Base-by-base conservation (phyloP, 2,113 vertebrate species). In the Junco hyemalis region DNA sequence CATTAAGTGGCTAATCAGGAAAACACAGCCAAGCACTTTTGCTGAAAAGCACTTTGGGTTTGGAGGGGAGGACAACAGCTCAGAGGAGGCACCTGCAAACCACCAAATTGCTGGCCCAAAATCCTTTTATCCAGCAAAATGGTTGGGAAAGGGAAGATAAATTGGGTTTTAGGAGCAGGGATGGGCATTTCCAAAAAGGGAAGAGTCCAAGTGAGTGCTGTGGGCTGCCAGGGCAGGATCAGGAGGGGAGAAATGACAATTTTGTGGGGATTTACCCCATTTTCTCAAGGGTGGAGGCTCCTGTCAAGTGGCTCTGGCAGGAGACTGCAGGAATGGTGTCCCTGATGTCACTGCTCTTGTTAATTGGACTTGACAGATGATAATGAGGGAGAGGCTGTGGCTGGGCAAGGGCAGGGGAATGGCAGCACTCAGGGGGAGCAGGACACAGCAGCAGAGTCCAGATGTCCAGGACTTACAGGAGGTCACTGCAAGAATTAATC, bases 311-410 rank as follows among this genome's bases (percentile, higher is more conserved):
- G 14, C 15, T 81, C 18, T 72, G 8, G 9, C 29, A 24, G 82
- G 79, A 80, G 42, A 19, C 61, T 45, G 36, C 40, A 63, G 76
- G 84, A 95, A 38, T 78, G 9, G 12, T 61, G 63, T 82, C 83
- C 90, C 82, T 65, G 50, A 26, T 86, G 85, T 87, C 91, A 18
- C 45, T 53, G 71, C 47, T 2, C 35, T 17, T n/a, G 68, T 86
- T 93, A 96, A 94, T 96, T 96, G 74, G 76, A 35, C 35, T 59
- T 94, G 93, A 90, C 95, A 86, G 85, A 76, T 90, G 92, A 50
- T 86, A 88, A 93, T 70, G 92, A 96, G 29, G 90, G 70, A 59
- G 79, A 85, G 66, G 59, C 82, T 88, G 66, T 60, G 76, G 44
- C 79, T 26, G 50, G 70, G 90, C 82, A 77, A 63, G 86, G 80